Evolutionary conservation across 2,797 vertebrate species (phyloP), one percentile per base, ranked within the genome.

Genomic region (Chlorospingus flavigularis): DNA sequence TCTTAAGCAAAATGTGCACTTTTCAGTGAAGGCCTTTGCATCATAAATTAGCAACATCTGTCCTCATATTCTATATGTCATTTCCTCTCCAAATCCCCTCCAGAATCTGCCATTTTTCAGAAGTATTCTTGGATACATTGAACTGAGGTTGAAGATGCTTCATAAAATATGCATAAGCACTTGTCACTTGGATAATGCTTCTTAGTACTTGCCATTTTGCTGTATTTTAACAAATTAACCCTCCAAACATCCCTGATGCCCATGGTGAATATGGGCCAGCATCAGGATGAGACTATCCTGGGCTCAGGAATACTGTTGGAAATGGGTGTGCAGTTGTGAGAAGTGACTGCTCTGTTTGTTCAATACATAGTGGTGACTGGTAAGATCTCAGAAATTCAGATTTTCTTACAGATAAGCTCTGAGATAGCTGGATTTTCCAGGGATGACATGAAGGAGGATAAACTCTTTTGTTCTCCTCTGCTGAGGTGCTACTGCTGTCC

Each of bases 91-190:
- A 95, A 96, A 94, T 96, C 93, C 86, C 91, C 76, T 94, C 90
- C 62, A 88, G 79, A 86, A 90, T 92, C 82, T 96, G 93, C 93
- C 91, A 88, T 94, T 95, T 95, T 96, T 80, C 74, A 95, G 79
- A 95, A 94, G 71, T 96, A 91, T 95, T 94, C 96, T 95, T 95
- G 94, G 95, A 96, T 96, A 94, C 87, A 86, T 86, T 93, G 92
- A 94, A 90, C 94, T 9, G 12, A 73, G 71, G 87, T 83, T 94
- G 92, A 95, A 96, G 94, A 92, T 94, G 78, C 85, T 91, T 96
- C 94, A 96, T 95, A 95, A 96, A 97, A 97, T 95, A 95, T 96
- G 94, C 95, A 94, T 94, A 92, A 88, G 79, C 94, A 88, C 91
- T 96, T 86, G 85, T 81, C 57, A 0, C 40, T 92, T 71, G 70